Percentiles rank a stretch among this genome's conserved stretches.
Conservation (phyloP, 1,140 invertebrate species). For the Zaprionus inermis region DNA sequence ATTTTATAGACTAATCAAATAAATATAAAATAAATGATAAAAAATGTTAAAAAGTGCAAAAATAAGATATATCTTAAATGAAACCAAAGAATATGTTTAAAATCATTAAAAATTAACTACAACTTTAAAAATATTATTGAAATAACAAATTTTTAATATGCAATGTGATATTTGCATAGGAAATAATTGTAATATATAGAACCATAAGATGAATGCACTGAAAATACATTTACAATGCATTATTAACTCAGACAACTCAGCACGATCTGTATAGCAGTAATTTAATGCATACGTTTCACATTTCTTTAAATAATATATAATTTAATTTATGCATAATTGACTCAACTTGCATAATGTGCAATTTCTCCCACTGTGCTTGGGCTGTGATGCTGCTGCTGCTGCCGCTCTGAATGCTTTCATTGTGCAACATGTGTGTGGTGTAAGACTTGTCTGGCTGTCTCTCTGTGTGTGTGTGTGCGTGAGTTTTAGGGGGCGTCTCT, state of each 20-base stretch:
- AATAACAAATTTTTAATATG: too few species aligned
- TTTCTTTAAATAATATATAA: neutral
- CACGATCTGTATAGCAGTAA: neutral
- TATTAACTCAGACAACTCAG: neutral
- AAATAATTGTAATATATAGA: too few species aligned
- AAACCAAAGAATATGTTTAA: too few species aligned
- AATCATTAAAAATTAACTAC: too few species aligned
- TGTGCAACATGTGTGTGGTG: slow-evolving; percentile 30
- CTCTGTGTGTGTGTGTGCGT: slow-evolving; percentile 6
- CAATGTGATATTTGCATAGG: too few species aligned
- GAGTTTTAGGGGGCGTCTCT: slow-evolving; percentile 20
- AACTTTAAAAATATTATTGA: too few species aligned
- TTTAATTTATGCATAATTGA: neutral
- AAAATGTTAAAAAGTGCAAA: too few species aligned
- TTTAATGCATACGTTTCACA: neutral
- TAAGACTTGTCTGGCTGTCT: neutral
- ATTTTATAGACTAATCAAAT: too few species aligned
- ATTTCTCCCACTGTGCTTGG: neutral
- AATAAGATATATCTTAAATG: too few species aligned
- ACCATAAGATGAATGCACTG: too few species aligned
- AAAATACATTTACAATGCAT: neutral
- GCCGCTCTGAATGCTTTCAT: slow-evolving; percentile 1
- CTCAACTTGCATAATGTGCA: neutral
- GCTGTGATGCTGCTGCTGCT: neutral
- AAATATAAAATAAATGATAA: too few species aligned